Conservation (phyloP, 64 coral and sea anemone genomes). For the Anthopleura sola region DNA sequence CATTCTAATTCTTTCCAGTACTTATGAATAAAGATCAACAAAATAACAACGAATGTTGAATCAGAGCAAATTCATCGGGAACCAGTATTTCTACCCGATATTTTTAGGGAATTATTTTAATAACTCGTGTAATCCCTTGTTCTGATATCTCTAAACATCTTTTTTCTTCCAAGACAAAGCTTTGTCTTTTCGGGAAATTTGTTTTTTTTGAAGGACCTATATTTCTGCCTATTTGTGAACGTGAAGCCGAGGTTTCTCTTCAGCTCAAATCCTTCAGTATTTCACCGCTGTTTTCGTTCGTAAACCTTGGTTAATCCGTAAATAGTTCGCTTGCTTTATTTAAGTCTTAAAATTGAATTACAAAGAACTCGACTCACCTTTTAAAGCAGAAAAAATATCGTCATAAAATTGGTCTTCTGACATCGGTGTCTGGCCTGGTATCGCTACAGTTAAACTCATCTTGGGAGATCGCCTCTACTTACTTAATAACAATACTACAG, state of each 20-base stretch:
- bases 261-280: not conserved
- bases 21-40: conserved; percentile 13
- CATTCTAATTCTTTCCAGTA: not conserved
- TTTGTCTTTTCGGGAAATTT: not conserved
- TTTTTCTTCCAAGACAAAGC: not conserved
- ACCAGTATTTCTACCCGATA: not conserved
- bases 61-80: not conserved
- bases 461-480: not conserved
- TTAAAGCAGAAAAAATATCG: conserved; percentile 4
- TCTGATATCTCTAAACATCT: not conserved
- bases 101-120: not conserved
- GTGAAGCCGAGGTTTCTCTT: not conserved
- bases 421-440: not conserved
- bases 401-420: conserved; percentile 6
- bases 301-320: not conserved
- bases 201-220: not conserved
- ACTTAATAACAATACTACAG: not conserved
- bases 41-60: not conserved
- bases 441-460: not conserved
- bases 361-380: not conserved
- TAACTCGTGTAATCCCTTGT: not conserved
- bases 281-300: not conserved
- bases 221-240: not conserved
- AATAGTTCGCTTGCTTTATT: not conserved
- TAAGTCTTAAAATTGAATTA: not conserved